Evolutionary conservation across 1,140 invertebrate species (phyloP), one percentile per base, ranked within the genome.

Genomic region (Drosophila nigrodunni): DNA sequence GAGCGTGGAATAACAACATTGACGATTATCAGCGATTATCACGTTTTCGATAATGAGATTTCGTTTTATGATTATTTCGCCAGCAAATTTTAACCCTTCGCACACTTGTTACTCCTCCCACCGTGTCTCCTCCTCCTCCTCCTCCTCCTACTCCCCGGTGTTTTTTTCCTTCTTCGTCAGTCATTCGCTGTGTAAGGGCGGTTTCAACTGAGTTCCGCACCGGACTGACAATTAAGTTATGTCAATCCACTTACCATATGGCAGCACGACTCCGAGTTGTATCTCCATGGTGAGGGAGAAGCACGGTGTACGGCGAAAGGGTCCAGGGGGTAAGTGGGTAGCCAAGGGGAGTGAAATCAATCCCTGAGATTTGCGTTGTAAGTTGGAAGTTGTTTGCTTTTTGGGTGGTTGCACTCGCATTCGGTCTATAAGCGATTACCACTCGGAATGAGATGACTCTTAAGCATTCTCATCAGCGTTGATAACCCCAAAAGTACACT

Each of bases 41-140:
- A 82, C 83, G 85, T 87, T 89, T 74, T 88, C 85, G 74, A 80
- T 88, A 89, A 87, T 83, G 80, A 74, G 83, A 87, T 87, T 87
- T 88, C 77, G 70, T 73, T 89, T 76, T 88, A 75, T 75, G 73
- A 71, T 75, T 75, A 71, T 75, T 75, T 71, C 46, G 30, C 54
- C 60, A 55, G 57, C 13, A 18, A 30, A 15, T 62, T 64, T 50
- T 71, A 76, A 61, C 79, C 82, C 75, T 71, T 58, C 5, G 1
- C 58, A 60, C 13, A 30, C 35, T 15, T 7, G 15, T 37, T 18
- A 13, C 35, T 50, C 55, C 7, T 15, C 2, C 11, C 25, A 25
- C 15, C 9, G 10, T 21, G 13, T 3, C 35, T 15, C 2, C 9
- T 34, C 15, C 5, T 4, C 2, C 9, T 34, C 15, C 5, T 4